These are phyloP conservation scores for Atrichornis clamosus DNA, from an alignment of 2,113 vertebrate genomes.

Conservation along the genomic window DNA sequence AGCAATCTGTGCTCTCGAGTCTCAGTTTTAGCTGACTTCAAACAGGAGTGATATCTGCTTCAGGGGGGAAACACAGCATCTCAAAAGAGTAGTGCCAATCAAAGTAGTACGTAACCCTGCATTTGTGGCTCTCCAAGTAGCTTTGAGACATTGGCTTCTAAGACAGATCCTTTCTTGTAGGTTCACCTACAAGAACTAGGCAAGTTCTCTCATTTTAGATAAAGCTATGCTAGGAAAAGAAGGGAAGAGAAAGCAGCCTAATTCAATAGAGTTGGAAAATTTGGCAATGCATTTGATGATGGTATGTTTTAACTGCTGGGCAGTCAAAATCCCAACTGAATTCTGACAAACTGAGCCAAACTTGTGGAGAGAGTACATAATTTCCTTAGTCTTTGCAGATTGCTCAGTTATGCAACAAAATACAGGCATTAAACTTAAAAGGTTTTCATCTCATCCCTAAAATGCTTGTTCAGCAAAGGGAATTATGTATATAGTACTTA, in stretches of 20 bases:
- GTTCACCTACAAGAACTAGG: not conserved
- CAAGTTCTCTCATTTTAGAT: not conserved
- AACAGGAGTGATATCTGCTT: not conserved
- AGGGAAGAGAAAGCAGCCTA: not conserved
- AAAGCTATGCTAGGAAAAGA: not conserved
- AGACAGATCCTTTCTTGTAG: not conserved
- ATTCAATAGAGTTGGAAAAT: not conserved
- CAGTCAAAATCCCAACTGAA: not conserved
- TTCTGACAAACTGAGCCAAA: not conserved
- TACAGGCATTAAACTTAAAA: not conserved
- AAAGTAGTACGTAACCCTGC: not conserved
- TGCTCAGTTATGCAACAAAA: not conserved
- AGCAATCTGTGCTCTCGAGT: slow-evolving; percentile 6
- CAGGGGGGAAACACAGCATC: not conserved
- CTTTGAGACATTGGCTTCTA: not conserved
- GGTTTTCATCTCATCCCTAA: not conserved
- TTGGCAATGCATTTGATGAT: not conserved
- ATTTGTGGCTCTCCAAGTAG: not conserved
- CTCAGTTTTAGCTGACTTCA: not conserved
- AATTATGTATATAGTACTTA: not conserved
- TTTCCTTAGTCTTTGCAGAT: not conserved
- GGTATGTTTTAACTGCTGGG: not conserved
- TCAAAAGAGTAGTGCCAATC: not conserved
- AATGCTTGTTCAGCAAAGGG: not conserved
- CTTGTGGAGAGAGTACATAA: not conserved